Evolutionary conservation across 2,888 invertebrate genomes (phyloP).

Genomic region (Euplexia lucipara): DNA sequence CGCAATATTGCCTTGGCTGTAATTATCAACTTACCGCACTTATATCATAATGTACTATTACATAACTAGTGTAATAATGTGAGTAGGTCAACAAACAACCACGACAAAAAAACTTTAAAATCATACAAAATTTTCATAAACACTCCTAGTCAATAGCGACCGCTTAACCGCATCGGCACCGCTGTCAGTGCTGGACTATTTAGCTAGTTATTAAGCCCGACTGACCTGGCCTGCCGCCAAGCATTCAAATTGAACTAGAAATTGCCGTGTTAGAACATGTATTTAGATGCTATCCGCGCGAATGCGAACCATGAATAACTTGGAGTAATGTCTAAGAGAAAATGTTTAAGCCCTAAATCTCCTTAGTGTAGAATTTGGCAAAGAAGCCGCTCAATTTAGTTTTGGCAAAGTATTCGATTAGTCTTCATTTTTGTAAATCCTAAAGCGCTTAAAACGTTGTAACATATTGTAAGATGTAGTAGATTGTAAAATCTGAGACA

Average conservation of each 20-base stretch:
- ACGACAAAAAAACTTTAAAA: slow-evolving; percentile 1
- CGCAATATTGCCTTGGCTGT: too few species aligned
- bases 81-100: not conserved
- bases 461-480: slow-evolving; percentile 7
- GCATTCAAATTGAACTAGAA: slow-evolving; percentile 75
- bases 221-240: slow-evolving; percentile 73
- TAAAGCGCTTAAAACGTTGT: slow-evolving; percentile 43
- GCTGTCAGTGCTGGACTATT: slow-evolving; percentile 67
- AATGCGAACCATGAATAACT: slow-evolving; percentile 52
- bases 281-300: slow-evolving; percentile 57
- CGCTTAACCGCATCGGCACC: slow-evolving; percentile 57
- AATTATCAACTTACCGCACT: too few species aligned
- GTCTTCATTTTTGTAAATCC: slow-evolving; percentile 50
- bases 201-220: slow-evolving; percentile 69
- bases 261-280: slow-evolving; percentile 63
- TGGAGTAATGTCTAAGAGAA: slow-evolving; percentile 47
- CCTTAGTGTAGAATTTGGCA: slow-evolving; percentile 49
- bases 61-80: too few species aligned
- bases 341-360: slow-evolving; percentile 44
- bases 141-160: slow-evolving; percentile 28
- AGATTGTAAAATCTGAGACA: slow-evolving; percentile 14
- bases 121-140: slow-evolving; percentile 1
- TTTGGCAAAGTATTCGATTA: slow-evolving; percentile 59
- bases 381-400: slow-evolving; percentile 49
- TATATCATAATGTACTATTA: too few species aligned